Evolutionary conservation across 1,140 invertebrate genomes (phyloP), one percentile per base, ranked within the genome.

Genomic region (Drosophila biarmipes): DNA sequence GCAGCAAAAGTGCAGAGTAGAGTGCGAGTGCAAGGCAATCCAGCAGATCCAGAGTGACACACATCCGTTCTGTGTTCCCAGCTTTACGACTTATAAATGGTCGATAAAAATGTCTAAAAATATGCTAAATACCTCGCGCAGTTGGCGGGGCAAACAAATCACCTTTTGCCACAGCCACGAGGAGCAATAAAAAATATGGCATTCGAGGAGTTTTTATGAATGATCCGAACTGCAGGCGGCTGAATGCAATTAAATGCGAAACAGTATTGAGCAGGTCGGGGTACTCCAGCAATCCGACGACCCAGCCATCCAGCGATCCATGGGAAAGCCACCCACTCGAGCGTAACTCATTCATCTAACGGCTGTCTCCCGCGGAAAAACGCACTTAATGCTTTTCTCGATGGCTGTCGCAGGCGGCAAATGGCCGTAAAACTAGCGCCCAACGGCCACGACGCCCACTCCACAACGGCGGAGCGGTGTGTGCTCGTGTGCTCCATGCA

Each of bases 41-140:
- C 4, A 46, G 24, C 58, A 45, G 12, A 67, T 40, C 45, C 62
- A 40, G n/a, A n/a, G 63, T 73, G 76, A 80, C 77, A 80, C 63
- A 80, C 72, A 64, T 76, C 68, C 74, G 76, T 46, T 75, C 49
- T 29, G 53, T 57, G 40, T 5, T 24, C 46, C 19, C 43, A 48
- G 53, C 68, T 80, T 80, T 80, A 80, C 67, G 58, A 58, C 66
- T 72, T 79, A 51, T 75, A 80, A 80, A 80, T 76, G 74, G 61
- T 61, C 54, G 34, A 68, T 80, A 76, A 80, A 76, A 72, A 76
- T 34, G 58, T 80, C 78, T 80, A 80, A 80, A 80, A 76, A 76
- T 80, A 81, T 80, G 77, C 52, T 58, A 74, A 74, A 79, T 61
- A 67, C 68, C 55, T 52, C 7, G 53, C 49, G 38, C 62, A 52